Evolutionary conservation across 2,113 vertebrate species (phyloP).

Genomic region (Lucifuga dentata): DNA sequence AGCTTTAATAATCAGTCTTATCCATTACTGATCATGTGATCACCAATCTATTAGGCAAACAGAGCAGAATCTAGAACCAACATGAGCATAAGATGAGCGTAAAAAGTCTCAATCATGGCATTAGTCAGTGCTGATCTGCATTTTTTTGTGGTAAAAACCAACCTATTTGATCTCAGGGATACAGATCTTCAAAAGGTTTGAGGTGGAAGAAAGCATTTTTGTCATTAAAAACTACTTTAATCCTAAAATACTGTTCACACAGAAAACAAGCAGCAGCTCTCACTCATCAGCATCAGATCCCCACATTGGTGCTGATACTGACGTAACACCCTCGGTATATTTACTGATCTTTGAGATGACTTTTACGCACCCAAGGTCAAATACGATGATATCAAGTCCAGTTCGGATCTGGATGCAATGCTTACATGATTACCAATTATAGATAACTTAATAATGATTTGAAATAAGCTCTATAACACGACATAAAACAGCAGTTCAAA

Average conservation of each 20-base stretch:
- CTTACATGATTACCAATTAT: neutral
- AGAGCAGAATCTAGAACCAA: too few species aligned
- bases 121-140: too few species aligned
- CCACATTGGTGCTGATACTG: neutral
- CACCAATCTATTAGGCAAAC: neutral
- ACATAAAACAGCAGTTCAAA: neutral
- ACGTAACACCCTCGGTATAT: neutral
- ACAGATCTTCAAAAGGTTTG: too few species aligned
- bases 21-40: conserved; percentile 16
- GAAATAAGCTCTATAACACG: neutral
- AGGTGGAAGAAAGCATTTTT: too few species aligned
- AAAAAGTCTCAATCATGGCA: too few species aligned
- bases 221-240: too few species aligned
- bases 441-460: neutral
- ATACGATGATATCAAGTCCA: conserved; percentile 11
- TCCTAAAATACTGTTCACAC: too few species aligned
- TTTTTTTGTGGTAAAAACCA: too few species aligned
- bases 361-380: conserved; percentile 67
- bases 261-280: too few species aligned
- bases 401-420: neutral
- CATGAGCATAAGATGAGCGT: too few species aligned
- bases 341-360: neutral
- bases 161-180: too few species aligned
- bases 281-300: neutral
- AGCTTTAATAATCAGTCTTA: conserved; percentile 17